Conservation (phyloP, 64 coral and sea anemone genomes). For the Pocillopora verrucosa region DNA sequence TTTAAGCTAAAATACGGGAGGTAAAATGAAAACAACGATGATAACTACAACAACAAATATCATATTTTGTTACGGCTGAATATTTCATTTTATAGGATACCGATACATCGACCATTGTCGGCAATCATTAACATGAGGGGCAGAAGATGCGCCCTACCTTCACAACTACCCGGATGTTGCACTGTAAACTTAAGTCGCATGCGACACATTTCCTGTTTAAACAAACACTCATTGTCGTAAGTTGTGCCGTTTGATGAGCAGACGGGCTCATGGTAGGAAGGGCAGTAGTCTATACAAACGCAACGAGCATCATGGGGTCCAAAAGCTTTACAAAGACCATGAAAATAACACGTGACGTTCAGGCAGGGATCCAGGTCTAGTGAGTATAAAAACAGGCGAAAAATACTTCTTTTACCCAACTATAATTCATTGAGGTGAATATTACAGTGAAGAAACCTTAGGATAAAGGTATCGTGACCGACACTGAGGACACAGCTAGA, state of each 20-base stretch:
- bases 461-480: too few species aligned
- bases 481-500: too few species aligned
- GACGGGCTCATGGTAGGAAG: constrained; percentile 50
- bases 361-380: constrained; percentile 49
- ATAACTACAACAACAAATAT: too few species aligned
- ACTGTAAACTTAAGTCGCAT: constrained; percentile 32
- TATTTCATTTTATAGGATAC: too few species aligned
- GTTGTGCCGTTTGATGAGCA: constrained; percentile 47
- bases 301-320: constrained; percentile 36
- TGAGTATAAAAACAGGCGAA: neutral
- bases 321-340: constrained; percentile 49
- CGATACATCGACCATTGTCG: too few species aligned
- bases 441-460: too few species aligned
- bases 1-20: too few species aligned
- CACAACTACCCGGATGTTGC: constrained; percentile 41
- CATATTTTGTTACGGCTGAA: too few species aligned
- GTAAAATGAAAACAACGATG: too few species aligned
- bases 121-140: too few species aligned
- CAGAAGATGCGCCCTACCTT: neutral
- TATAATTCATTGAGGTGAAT: too few species aligned
- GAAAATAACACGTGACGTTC: constrained; percentile 34
- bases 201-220: constrained; percentile 53
- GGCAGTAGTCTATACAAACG: constrained; percentile 34
- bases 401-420: too few species aligned
- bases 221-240: constrained; percentile 52